Base-by-base conservation (phyloP, 1,140 invertebrate genomes). In the Pogonomyrmex californicus region DNA sequence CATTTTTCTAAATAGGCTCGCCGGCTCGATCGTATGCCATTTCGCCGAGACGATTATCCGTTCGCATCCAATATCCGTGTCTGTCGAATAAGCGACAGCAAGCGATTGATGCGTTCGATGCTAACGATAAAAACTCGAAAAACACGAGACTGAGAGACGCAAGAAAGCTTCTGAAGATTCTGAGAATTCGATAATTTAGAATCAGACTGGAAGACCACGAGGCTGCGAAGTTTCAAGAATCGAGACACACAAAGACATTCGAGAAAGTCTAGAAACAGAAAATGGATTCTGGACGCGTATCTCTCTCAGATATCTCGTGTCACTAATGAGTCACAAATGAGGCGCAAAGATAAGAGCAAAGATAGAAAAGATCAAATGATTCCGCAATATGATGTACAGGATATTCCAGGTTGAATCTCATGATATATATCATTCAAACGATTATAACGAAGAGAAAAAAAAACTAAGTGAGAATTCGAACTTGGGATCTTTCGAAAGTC, bases 1-100 rank as follows among this genome's bases (percentile, higher is more conserved):
- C 71, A 86, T 85, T 91, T 92, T 92, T 92, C 82, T 91, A 91
- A 89, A 47, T 88, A 89, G 63, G 47, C 65, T 86, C 49, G 60
- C 90, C 63, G 58, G 23, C 73, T 82, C 82, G 66, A 86, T n/a
- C 65, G 83, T 83, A 23, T 68, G 49, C 38, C 23, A n/a, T 70
- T 75, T 54, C 54, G 17, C 66, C 38, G 14, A 58, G 41, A 58
- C 41, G 14, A 71, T 82, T 38, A 60, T 38, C 41, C 68, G 5
- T 75, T 83, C 36, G 77, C 62, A 65, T 38, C 12, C 38, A 23
- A 17, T 44, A 23, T n/a, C n/a, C 33, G 7, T n/a, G 47, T 51
- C n/a, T 23, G 4, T 51, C 47, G 62, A 51, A 23, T 23, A 6
- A n/a, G 70, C 10, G 51, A 47, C 36, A 36, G 23, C 38, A 23